phyloP scores from a whole-genome alignment of 1,140 invertebrate species.

The Bombus huntii region DNA sequence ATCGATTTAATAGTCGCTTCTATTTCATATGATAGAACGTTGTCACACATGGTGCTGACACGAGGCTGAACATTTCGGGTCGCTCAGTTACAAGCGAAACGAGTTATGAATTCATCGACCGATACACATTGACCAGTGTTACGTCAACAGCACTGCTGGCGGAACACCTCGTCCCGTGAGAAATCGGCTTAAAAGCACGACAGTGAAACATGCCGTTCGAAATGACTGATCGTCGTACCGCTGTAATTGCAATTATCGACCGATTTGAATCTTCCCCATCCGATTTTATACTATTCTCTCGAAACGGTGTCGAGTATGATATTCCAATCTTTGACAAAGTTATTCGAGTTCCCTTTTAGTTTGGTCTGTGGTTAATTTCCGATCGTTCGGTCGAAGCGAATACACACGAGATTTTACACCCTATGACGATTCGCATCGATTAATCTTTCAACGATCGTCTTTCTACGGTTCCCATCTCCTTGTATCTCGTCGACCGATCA shows the following conservation, averaged over 20 bases:
- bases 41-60: conserved; percentile 35
- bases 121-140: conserved; percentile 26
- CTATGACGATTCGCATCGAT: too few species aligned
- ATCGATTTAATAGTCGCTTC: conserved; percentile 40
- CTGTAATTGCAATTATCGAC: conserved; percentile 14
- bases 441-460: too few species aligned
- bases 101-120: conserved; percentile 42
- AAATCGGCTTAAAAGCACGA: conserved; percentile 46
- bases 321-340: not conserved
- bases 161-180: conserved; percentile 28
- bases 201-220: not conserved
- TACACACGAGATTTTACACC: too few species aligned
- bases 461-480: too few species aligned
- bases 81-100: conserved; percentile 16
- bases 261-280: not conserved
- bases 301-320: too few species aligned
- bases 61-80: not conserved
- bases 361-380: too few species aligned
- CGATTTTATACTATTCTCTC: not conserved
- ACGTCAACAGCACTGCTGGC: conserved; percentile 16
- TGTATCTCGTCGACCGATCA: too few species aligned
- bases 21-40: conserved; percentile 41
- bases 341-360: too few species aligned
- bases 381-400: not conserved
- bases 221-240: conserved; percentile 2